Conservation (phyloP, 1,140 invertebrate genomes). For the Elymnias hypermnestra region DNA sequence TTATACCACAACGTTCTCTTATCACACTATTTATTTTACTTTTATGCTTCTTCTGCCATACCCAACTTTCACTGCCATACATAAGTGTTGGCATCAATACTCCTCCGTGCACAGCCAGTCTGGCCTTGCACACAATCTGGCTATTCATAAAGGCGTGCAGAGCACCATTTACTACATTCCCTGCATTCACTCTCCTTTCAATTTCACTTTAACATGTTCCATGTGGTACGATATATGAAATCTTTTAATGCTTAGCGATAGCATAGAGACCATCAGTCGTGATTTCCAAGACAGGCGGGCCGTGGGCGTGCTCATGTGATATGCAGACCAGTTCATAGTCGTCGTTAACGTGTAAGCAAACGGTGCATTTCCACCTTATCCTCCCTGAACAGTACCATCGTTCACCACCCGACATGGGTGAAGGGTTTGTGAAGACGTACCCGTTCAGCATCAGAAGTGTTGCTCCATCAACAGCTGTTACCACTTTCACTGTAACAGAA, state of each 20-base stretch:
- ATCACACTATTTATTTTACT: too few relatives aligned
- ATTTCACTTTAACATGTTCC: too few relatives aligned
- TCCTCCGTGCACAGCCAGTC: too few relatives aligned
- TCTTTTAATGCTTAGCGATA: slow-evolving; percentile 19
- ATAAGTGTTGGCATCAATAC: too few relatives aligned
- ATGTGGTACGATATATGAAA: too few relatives aligned
- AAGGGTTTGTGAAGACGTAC: slow-evolving; percentile 55
- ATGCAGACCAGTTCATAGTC: slow-evolving; percentile 64
- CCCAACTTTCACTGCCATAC: too few relatives aligned
- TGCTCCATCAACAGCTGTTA: slow-evolving; percentile 60
- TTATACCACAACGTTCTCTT: too few relatives aligned
- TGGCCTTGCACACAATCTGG: too few relatives aligned
- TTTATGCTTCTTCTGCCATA: too few relatives aligned
- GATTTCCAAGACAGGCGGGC: slow-evolving; percentile 47
- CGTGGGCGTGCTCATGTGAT: slow-evolving; percentile 49
- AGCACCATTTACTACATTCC: too few relatives aligned
- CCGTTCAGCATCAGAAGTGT: slow-evolving; percentile 57
- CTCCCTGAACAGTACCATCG: slow-evolving; percentile 63
- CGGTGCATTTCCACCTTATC: slow-evolving; percentile 52
- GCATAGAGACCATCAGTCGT: slow-evolving; percentile 45
- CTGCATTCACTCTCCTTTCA: too few relatives aligned
- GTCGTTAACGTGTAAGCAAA: slow-evolving; percentile 62
- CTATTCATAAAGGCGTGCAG: too few relatives aligned
- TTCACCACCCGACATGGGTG: slow-evolving; percentile 53
- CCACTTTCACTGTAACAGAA: slow-evolving; percentile 45